A percentile compares a stretch with the other conserved stretches of the same genome.
Evolutionary conservation across 2,113 vertebrate species (phyloP).

Genomic region (Chelonoidis abingdonii): DNA sequence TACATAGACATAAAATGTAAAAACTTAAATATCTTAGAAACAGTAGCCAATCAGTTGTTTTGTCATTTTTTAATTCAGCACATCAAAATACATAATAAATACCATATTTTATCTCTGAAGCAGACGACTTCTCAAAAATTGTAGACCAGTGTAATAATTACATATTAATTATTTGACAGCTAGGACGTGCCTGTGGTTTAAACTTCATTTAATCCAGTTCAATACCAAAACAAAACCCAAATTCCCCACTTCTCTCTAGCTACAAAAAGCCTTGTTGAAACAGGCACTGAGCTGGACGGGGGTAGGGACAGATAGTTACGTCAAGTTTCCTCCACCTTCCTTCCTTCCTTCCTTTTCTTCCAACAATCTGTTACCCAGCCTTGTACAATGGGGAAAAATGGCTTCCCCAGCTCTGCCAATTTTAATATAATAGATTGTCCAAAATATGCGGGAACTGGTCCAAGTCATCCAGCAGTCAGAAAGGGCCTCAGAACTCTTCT

Average conservation of each 20-base stretch:
- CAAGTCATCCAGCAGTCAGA: conserved; percentile 37
- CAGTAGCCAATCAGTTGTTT: too few relatives aligned
- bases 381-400: conserved; percentile 43
- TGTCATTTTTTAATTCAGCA: too few relatives aligned
- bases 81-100: too few relatives aligned
- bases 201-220: not conserved
- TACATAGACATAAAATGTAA: too few relatives aligned
- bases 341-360: conserved; percentile 69
- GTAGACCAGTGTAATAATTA: too few relatives aligned
- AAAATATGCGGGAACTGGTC: conserved; percentile 54
- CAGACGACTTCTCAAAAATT: too few relatives aligned
- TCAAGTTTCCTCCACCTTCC: conserved; percentile 43
- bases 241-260: conserved; percentile 15
- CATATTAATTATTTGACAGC: conserved; percentile 33
- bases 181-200: conserved; percentile 36
- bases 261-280: not conserved
- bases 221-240: not conserved
- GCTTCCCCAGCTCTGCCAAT: conserved; percentile 30
- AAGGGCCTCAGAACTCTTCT: conserved; percentile 17
- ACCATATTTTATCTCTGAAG: too few relatives aligned
- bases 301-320: not conserved
- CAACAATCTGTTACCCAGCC: conserved; percentile 54
- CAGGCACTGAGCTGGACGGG: conserved; percentile 21
- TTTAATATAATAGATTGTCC: conserved; percentile 65
- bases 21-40: too few relatives aligned